Evolutionary conservation across 2,888 invertebrate species (phyloP).

Genomic region (Drosophila tanythrix): DNA sequence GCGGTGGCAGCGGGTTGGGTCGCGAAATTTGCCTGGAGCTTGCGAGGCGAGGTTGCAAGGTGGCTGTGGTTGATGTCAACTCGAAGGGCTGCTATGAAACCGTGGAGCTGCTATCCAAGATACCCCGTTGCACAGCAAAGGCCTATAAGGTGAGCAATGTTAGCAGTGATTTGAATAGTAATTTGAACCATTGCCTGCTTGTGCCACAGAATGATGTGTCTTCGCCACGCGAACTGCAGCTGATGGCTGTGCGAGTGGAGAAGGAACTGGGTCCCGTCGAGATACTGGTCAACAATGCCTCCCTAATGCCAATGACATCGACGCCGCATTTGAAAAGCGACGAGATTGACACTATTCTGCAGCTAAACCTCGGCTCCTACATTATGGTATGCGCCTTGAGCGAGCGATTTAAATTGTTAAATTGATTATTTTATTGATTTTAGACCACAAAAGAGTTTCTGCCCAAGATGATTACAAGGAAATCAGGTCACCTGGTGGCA

Average conservation of each 20-base stretch:
- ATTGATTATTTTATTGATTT: not conserved
- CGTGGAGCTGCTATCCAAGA: slow-evolving; percentile 81
- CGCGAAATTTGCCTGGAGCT: slow-evolving; percentile 84
- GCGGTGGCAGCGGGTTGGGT: slow-evolving; percentile 85
- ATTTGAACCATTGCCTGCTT: not conserved
- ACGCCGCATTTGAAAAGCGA: slow-evolving; percentile 83
- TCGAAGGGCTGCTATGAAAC: slow-evolving; percentile 83
- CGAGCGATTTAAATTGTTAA: not conserved
- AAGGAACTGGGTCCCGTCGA: slow-evolving; percentile 85
- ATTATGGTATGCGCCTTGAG: slow-evolving; percentile 82
- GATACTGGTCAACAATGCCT: slow-evolving; percentile 85
- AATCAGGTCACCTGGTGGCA: slow-evolving; percentile 85
- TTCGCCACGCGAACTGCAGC: slow-evolving; percentile 81
- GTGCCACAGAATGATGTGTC: slow-evolving; percentile 83
- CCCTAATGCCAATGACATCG: slow-evolving; percentile 84
- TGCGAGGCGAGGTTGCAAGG: slow-evolving; percentile 84
- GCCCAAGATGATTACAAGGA: slow-evolving; percentile 84
- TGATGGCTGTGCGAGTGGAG: slow-evolving; percentile 82
- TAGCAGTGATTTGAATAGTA: not conserved
- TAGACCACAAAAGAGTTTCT: slow-evolving; percentile 85
- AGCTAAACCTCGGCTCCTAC: slow-evolving; percentile 85
- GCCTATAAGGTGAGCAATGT: slow-evolving; percentile 80
- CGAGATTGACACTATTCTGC: slow-evolving; percentile 84
- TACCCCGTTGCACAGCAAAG: slow-evolving; percentile 81
- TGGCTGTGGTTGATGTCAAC: slow-evolving; percentile 85